phyloP scores from a whole-genome alignment of 2,888 invertebrate species.

The Anticlea derivata region DNA sequence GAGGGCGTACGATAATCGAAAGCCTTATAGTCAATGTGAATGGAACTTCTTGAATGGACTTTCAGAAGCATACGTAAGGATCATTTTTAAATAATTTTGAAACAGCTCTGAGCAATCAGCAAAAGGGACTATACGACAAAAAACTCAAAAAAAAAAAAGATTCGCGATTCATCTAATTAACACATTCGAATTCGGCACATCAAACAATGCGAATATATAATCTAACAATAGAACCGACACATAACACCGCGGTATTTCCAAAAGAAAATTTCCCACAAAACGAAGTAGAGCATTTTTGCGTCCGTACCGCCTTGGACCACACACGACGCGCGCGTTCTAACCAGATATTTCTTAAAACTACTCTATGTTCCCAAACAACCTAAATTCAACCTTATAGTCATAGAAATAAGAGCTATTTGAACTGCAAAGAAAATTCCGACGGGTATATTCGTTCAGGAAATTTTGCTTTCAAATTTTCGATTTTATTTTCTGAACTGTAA shows the following conservation, averaged over 20 bases:
- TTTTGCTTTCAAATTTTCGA: constrained; percentile 16
- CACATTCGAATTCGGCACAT: constrained; percentile 8
- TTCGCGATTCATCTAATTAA: not conserved
- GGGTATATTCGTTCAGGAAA: constrained; percentile 4
- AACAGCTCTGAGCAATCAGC: too few species aligned
- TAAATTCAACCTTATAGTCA: constrained; percentile 23
- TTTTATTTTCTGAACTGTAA: constrained; percentile 9
- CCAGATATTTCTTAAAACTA: constrained; percentile 40
- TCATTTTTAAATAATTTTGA: too few species aligned
- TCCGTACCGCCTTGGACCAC: constrained; percentile 44
- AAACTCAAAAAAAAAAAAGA: too few species aligned
- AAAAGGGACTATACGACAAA: too few species aligned
- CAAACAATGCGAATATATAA: constrained; percentile 1
- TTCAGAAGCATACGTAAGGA: too few species aligned
- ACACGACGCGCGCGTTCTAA: constrained; percentile 47
- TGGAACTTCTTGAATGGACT: too few species aligned
- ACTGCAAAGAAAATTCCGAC: constrained; percentile 1
- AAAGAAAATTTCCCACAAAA: constrained; percentile 8
- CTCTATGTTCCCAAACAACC: constrained; percentile 13
- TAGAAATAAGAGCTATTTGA: constrained; percentile 2
- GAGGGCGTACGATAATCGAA: too few species aligned
- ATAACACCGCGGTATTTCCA: not conserved
- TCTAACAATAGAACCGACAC: constrained; percentile 3
- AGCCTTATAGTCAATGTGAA: too few species aligned
- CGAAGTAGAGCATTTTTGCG: constrained; percentile 40